phyloP scores from a whole-genome alignment of 1,140 invertebrate genomes.

The Portunus trituberculatus region DNA sequence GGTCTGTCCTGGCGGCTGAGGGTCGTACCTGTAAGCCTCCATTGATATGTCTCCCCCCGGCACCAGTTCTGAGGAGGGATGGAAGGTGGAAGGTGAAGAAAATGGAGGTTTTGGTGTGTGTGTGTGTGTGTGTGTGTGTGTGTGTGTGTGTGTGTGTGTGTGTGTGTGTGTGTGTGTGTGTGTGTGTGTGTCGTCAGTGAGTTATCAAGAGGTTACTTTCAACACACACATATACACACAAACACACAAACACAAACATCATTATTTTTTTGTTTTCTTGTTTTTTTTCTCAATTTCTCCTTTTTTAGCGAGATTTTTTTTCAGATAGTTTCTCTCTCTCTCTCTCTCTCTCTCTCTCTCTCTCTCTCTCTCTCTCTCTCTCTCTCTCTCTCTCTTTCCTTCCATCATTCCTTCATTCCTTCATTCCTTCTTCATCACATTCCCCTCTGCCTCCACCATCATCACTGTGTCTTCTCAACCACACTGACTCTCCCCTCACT shows the following conservation, averaged over 20 bases:
- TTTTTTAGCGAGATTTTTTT: not conserved
- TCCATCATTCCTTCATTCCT: not conserved
- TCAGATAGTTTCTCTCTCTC: not conserved
- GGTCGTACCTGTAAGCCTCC: slow-evolving; percentile 66
- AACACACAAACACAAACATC: too few species aligned
- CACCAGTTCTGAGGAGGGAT: slow-evolving; percentile 56
- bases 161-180: too few species aligned
- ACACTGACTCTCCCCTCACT: not conserved
- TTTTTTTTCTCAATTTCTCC: not conserved
- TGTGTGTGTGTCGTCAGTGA: not conserved
- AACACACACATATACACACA: not conserved
- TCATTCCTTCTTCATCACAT: not conserved
- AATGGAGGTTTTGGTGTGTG: not conserved
- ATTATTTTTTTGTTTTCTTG: not conserved
- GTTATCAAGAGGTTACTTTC: not conserved
- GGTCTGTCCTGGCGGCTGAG: slow-evolving; percentile 52
- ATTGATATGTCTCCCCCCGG: slow-evolving; percentile 61
- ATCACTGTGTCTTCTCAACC: not conserved
- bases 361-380: slow-evolving; percentile 44
- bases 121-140: not conserved
- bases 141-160: not conserved
- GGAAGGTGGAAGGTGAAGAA: not conserved
- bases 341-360: not conserved
- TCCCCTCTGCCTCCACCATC: not conserved
- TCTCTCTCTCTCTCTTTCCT: slow-evolving; percentile 39